Conservation (phyloP, 37 sponge, comb jelly and placozoan species). For the Aphrocallistes beatrix region DNA sequence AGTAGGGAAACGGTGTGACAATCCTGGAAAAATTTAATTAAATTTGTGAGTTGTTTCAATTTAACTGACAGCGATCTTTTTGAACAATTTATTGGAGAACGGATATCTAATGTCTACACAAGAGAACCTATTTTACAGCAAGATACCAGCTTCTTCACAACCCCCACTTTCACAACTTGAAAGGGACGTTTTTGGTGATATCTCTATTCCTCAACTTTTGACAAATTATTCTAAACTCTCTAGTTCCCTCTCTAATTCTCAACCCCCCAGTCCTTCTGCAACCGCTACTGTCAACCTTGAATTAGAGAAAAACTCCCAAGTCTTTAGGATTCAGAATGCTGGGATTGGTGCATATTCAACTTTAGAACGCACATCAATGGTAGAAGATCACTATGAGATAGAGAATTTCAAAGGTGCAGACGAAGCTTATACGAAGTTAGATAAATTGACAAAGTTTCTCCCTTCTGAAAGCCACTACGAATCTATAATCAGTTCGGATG, state of each 20-base stretch:
- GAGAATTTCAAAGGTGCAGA: neutral
- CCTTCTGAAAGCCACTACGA: neutral
- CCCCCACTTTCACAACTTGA: neutral
- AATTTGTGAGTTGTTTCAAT: too few relatives aligned
- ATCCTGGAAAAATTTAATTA: too few relatives aligned
- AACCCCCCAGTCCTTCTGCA: neutral
- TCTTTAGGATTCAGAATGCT: neutral
- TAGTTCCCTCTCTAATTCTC: neutral
- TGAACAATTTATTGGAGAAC: too few relatives aligned
- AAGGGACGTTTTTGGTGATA: neutral
- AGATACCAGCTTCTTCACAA: too few relatives aligned
- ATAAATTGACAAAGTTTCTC: neutral
- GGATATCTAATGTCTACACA: conserved; percentile 8
- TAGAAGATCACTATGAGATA: neutral
- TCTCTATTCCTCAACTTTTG: neutral
- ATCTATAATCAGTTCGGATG: neutral
- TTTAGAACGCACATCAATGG: neutral
- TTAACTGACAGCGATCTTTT: too few relatives aligned
- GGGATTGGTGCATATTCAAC: neutral
- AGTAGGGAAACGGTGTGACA: too few relatives aligned
- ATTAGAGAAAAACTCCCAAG: neutral
- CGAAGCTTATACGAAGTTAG: neutral
- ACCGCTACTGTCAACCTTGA: neutral
- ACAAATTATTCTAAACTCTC: neutral
- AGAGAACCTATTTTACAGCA: neutral